Evolutionary conservation across 2,113 vertebrate species (phyloP).

Genomic region (Notothenia coriiceps): DNA sequence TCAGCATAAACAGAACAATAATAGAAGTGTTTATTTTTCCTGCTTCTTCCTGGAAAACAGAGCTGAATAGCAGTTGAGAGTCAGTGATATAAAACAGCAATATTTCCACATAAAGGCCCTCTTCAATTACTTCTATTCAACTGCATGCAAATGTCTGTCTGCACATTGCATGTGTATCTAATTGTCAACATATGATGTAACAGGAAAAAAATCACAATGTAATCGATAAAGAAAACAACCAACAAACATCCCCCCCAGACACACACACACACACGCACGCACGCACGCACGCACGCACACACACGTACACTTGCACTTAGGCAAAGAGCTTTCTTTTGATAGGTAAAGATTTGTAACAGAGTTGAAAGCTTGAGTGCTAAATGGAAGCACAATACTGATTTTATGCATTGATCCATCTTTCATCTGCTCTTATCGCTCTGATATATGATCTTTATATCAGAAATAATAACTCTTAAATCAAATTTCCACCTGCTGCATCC

Average conservation of each 20-base stretch:
- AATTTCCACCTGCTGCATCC: not conserved
- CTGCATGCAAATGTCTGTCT: not conserved
- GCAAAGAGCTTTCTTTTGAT: not conserved
- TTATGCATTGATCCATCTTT: constrained; percentile 6
- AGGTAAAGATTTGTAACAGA: constrained; percentile 10
- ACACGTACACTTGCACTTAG: not conserved
- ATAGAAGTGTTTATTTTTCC: not conserved
- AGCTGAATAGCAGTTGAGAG: not conserved
- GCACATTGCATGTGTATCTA: not conserved
- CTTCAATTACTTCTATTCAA: not conserved
- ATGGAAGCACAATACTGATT: constrained; percentile 22
- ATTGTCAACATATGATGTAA: not conserved
- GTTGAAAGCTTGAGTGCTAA: not conserved
- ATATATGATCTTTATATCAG: not conserved
- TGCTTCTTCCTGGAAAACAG: constrained; percentile 8
- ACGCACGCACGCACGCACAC: not conserved
- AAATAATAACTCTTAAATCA: not conserved
- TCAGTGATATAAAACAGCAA: not conserved
- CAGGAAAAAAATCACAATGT: constrained; percentile 25
- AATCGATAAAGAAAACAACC: constrained; percentile 27
- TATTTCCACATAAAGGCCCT: not conserved
- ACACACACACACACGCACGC: not conserved
- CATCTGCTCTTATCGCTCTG: not conserved
- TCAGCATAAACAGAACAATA: not conserved
- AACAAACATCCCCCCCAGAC: not conserved